Base-by-base conservation (phyloP, 2,888 invertebrate species). In the Cosmopolites sordidus region DNA sequence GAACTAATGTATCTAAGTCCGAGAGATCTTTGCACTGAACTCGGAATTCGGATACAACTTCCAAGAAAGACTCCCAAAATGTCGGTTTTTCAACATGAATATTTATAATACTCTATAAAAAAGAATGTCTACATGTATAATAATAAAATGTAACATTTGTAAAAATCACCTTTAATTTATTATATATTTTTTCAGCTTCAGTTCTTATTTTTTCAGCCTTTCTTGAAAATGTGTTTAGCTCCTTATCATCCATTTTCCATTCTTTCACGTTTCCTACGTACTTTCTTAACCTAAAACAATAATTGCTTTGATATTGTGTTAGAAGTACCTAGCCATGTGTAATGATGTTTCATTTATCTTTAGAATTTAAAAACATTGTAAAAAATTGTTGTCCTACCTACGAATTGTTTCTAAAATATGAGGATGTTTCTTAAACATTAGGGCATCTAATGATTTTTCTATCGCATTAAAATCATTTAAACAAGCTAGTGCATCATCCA, bases 371-470 rank as follows among this genome's bases (percentile, higher is more conserved):
- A n/a, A n/a, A n/a, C n/a, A n/a, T n/a, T n/a, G n/a, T n/a, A n/a
- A n/a, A n/a, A n/a, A n/a, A n/a, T n/a, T n/a, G n/a, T n/a, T n/a
- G n/a, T n/a, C 17, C 37, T 48, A 56, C 56, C 56, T 53, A 12
- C 86, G 85, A 46, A 91, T 80, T 1, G 89, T 90, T 65, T 89
- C 86, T 41, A 92, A 79, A 60, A 87, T 81, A 41, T 84, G 82
- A 0, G 90, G 86, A 75, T 91, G 88, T 62, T 91, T 91, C 50
- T 89, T 80, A 38, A 93, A 71, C 86, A 90, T 89, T 16, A 90
- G 72, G 1, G 85, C 82, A 56, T 84, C 84, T 16, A 87, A 69
- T 3, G 83, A 74, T 54, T 87, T 66, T 5, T 78, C 78, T 68
- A 77, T 64, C 62, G 79, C 73, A 5, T 17, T 40, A 39, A 58